Base-by-base conservation (phyloP, 2,113 vertebrate genomes). In the Redunca redunca region DNA sequence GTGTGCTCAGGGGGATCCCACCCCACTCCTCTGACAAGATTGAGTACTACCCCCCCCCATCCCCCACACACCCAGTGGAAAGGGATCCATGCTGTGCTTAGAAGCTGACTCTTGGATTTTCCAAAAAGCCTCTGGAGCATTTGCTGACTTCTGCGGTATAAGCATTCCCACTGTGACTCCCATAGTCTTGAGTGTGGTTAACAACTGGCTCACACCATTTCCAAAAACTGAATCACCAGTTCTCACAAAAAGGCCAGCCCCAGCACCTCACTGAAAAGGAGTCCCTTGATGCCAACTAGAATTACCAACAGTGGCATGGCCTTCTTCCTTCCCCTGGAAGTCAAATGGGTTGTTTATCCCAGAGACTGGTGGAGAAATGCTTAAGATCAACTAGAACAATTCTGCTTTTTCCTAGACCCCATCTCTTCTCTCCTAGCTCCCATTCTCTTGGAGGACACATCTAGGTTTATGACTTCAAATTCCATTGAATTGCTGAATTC, bases 21-120 rank as follows among this genome's bases (percentile, higher is more conserved):
- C 4, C 9, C 55, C 12, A 25, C 17, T 50, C 30, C 55, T 92
- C 48, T 83, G 25, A 40, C 50, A 6, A 77, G 26, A 11, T 19
- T 26, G 19, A 43, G 16, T 33, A 13, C 10, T 8, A 5, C 2
- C 4, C 25, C 1, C 25, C 13, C 23, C 10, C 0, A 1, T 9
- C 3, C 25, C 1, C 15, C 21, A 74, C 11, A 43, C 71, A 17
- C 1, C 7, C 80, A n/a, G 2, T n/a, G 30, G 36, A 30, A 71
- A 19, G 13, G 46, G 57, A 48, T 25, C 36, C 6, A 28, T 52
- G 46, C 16, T 77, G 4, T 40, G 46, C 82, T 85, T 26, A 50
- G 5, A 46, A 57, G 26, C 23, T 50, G 25, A 23, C 77, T 91
- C 58, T 77, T 12, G 19, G 12, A 28, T 67, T 58, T 82, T 52